Base-by-base conservation (phyloP, 2,797 vertebrate species). In the Gallinago stenura region DNA sequence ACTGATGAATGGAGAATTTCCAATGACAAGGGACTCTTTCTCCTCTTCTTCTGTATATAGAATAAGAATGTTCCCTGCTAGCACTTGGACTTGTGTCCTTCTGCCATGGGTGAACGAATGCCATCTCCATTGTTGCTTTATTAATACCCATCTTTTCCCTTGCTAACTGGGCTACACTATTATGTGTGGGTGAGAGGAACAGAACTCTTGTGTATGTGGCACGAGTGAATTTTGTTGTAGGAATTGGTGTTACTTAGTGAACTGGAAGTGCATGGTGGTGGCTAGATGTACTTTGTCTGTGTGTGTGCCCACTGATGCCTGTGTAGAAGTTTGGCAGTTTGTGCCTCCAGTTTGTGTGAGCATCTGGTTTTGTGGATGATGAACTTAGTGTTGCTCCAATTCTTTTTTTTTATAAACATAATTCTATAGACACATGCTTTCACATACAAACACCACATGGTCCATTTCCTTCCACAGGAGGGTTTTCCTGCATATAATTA, bases 31-130 rank as follows among this genome's bases (percentile, higher is more conserved):
- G 95, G 95, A 96, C 92, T 95, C 91, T 96, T 85, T 95, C 83
- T 96, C 90, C 91, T 96, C 94, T 69, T 94, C 89, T 95, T 75
- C 95, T 93, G 93, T 97, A 96, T 97, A 97, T 97, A 97, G 97
- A 97, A 97, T 97, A 96, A 95, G 87, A 86, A 77, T 89, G 95
- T 96, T 94, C 92, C 64, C 92, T 82, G 89, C 94, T 95, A 96
- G 93, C 93, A 96, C 94, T 90, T 90, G 90, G 91, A 91, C 95
- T 91, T 9, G 26, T 70, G 89, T 94, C 94, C 91, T 95, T 92
- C 91, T 95, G 94, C 91, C 84, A 92, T 92, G 94, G 94, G 87
- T 94, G 92, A 94, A 95, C 86, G 54, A 35, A 75, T 95, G 80
- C 92, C 96, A 97, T 97, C 80, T 94, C 94, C 96, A 97, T 93